Percentiles rank a stretch among this genome's conserved stretches.
phyloP scores from a whole-genome alignment of 2,888 invertebrate genomes.

The Cordilura impudica region DNA sequence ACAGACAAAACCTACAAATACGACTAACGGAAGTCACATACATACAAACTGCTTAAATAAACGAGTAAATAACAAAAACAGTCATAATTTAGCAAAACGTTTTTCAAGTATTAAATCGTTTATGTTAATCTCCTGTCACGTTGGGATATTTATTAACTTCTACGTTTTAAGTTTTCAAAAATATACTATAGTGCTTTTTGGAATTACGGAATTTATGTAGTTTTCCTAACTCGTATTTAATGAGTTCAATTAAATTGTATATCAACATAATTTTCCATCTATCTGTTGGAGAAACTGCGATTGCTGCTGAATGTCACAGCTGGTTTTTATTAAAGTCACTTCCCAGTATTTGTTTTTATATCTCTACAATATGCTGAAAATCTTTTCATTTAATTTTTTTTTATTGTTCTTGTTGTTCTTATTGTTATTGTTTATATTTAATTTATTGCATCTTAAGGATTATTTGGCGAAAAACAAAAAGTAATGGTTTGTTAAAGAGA shows the following conservation, averaged over 20 bases:
- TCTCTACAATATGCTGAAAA: conserved; percentile 12
- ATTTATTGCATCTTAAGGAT: conserved; percentile 10
- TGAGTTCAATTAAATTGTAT: conserved; percentile 34
- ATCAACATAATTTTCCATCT: not conserved
- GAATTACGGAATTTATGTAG: not conserved
- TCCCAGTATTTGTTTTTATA: conserved; percentile 25
- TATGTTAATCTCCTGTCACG: not conserved
- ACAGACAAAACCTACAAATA: conserved; percentile 8
- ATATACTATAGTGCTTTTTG: not conserved
- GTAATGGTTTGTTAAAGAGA: not conserved
- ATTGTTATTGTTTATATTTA: conserved; percentile 24
- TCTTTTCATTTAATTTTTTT: conserved; percentile 20
- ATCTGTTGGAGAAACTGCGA: not conserved
- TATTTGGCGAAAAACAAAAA: not conserved
- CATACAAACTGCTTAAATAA: not conserved
- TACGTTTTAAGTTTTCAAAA: not conserved
- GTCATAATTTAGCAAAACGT: not conserved
- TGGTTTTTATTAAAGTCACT: conserved; percentile 42
- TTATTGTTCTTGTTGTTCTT: not conserved
- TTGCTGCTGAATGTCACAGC: conserved; percentile 34
- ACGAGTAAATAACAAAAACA: not conserved
- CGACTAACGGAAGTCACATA: conserved; percentile 28
- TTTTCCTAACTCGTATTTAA: conserved; percentile 14
- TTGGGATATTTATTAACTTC: not conserved
- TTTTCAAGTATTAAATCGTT: not conserved